Evolutionary conservation across 2,888 invertebrate genomes (phyloP).

Genomic region (Zele albiditarsus): DNA sequence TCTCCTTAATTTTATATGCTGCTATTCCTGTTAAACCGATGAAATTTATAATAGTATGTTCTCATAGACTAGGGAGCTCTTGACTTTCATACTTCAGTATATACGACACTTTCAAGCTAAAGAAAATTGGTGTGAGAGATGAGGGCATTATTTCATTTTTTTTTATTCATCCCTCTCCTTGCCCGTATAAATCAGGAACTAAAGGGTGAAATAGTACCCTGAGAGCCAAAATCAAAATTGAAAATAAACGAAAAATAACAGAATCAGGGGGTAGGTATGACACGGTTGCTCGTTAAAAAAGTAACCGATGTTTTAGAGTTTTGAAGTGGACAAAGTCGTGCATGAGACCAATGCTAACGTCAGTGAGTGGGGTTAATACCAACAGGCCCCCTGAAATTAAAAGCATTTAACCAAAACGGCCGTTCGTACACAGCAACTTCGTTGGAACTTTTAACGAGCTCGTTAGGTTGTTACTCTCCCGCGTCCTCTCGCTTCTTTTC

Average conservation of each 20-base stretch:
- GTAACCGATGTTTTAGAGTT: slow-evolving; percentile 10
- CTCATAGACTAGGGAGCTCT: slow-evolving; percentile 54
- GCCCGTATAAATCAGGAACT: slow-evolving; percentile 36
- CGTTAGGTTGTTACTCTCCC: slow-evolving; percentile 50
- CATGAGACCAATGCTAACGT: not conserved
- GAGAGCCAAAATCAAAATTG: slow-evolving; percentile 23
- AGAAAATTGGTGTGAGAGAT: slow-evolving; percentile 19
- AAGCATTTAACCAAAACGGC: slow-evolving; percentile 53
- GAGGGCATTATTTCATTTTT: slow-evolving; percentile 17
- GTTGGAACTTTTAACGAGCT: slow-evolving; percentile 65
- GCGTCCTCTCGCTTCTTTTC: not conserved
- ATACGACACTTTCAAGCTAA: slow-evolving; percentile 42
- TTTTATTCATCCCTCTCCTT: not conserved
- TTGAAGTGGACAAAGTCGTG: not conserved
- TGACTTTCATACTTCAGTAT: not conserved
- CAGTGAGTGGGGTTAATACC: not conserved
- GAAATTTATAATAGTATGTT: slow-evolving; percentile 65
- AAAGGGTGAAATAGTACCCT: slow-evolving; percentile 19
- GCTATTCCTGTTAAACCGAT: slow-evolving; percentile 57
- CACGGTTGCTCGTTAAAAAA: slow-evolving; percentile 7
- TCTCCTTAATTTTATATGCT: slow-evolving; percentile 57
- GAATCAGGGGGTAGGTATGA: not conserved
- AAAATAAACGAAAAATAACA: not conserved
- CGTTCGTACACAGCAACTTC: slow-evolving; percentile 50
- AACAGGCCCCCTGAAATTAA: slow-evolving; percentile 51